Conservation (phyloP, 2,888 invertebrate species). For the Hyposoter didymator region DNA sequence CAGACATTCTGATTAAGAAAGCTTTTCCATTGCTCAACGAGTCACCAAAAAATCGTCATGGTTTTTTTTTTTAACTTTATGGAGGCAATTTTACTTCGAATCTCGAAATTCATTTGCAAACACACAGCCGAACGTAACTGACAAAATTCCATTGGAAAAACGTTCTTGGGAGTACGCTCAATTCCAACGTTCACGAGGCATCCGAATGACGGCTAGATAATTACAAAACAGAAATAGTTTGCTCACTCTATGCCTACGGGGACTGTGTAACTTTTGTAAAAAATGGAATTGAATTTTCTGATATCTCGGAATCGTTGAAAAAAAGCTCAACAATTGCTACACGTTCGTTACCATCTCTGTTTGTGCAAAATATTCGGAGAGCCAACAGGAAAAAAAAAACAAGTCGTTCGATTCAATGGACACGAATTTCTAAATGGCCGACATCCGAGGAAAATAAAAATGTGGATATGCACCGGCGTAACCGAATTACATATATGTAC, state of each 20-base stretch:
- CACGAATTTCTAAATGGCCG: conserved; percentile 42
- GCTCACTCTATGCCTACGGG: background rate
- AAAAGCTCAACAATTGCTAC: background rate
- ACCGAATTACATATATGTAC: conserved; percentile 29
- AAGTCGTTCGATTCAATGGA: conserved; percentile 22
- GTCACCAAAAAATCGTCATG: background rate
- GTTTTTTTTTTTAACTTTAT: background rate
- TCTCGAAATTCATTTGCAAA: background rate
- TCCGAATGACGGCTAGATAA: background rate
- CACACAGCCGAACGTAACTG: background rate
- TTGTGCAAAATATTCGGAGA: background rate
- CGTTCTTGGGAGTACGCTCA: background rate
- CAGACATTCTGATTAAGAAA: too few species aligned
- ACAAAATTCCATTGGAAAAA: background rate
- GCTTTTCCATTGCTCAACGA: background rate
- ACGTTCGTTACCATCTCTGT: background rate
- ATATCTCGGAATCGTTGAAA: background rate
- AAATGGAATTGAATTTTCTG: background rate
- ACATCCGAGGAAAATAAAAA: conserved; percentile 29
- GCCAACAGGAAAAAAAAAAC: conserved; percentile 7
- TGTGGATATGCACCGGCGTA: conserved; percentile 19
- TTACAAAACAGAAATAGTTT: background rate
- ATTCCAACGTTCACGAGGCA: background rate
- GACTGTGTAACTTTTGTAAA: background rate
- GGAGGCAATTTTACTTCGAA: background rate